Conservation (phyloP, 2,888 invertebrate species). For the Ashinkailepas kermadecensis region DNA sequence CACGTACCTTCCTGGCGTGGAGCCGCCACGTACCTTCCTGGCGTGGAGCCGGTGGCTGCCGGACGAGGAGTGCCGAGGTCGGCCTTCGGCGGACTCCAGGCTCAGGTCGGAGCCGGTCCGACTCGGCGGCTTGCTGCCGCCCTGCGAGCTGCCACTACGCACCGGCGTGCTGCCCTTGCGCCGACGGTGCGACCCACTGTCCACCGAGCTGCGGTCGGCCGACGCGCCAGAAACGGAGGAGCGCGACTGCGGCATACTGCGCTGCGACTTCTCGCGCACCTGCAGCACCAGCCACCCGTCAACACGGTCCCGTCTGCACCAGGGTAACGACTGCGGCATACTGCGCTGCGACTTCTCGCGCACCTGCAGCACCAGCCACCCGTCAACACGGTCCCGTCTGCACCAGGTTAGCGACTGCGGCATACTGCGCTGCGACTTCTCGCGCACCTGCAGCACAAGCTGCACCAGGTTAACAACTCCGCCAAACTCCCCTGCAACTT, state of each 20-base stretch:
- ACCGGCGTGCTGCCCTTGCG: conserved; percentile 48
- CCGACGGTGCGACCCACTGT: not conserved
- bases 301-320: too few species aligned
- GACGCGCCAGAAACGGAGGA: conserved; percentile 80
- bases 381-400: too few species aligned
- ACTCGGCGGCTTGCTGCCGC: conserved; percentile 79
- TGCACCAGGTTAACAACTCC: too few species aligned
- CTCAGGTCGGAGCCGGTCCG: conserved; percentile 88
- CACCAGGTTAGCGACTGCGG: too few species aligned
- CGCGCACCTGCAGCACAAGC: too few species aligned
- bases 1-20: too few species aligned
- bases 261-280: conserved; percentile 85
- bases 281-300: conserved; percentile 41
- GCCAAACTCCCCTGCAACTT: too few species aligned
- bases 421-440: too few species aligned
- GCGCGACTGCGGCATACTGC: conserved; percentile 74
- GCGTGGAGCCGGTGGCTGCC: not conserved
- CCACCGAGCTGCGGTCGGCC: conserved; percentile 70
- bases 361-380: too few species aligned
- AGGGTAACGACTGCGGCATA: too few species aligned
- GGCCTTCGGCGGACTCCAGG: conserved; percentile 51
- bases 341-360: too few species aligned
- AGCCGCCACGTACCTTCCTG: not conserved
- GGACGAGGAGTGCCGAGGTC: not conserved
- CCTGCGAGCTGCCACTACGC: conserved; percentile 51